A percentile compares a stretch with the other conserved stretches of the same genome.
These are phyloP conservation scores for Catocala nupta DNA, from an alignment of 2,888 invertebrate genomes.

Conservation along the genomic window DNA sequence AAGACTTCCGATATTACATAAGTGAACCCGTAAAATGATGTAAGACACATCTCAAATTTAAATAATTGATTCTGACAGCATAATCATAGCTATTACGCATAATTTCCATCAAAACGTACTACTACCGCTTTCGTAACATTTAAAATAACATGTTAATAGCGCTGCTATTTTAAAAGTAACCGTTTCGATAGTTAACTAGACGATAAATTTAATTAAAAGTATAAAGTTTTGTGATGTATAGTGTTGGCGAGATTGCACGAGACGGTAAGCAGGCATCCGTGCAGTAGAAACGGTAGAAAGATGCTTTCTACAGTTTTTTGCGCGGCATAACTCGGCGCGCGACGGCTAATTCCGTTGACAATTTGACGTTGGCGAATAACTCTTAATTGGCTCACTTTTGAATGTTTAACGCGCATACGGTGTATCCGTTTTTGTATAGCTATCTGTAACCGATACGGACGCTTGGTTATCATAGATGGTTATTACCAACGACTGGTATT, in stretches of 20 bases:
- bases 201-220: conserved; percentile 46
- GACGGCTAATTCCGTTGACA: conserved; percentile 50
- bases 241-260: conserved; percentile 42
- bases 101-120: conserved; percentile 1
- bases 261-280: conserved; percentile 72
- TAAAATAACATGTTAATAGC: background rate
- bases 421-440: conserved; percentile 1
- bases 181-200: conserved; percentile 25
- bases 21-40: background rate
- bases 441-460: conserved; percentile 13
- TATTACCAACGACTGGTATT: background rate
- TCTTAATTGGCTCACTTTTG: conserved; percentile 45
- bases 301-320: conserved; percentile 66
- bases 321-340: conserved; percentile 62
- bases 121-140: conserved; percentile 1
- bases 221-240: conserved; percentile 51
- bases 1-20: conserved; percentile 3
- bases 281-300: conserved; percentile 81
- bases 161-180: conserved; percentile 5
- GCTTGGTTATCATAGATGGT: background rate
- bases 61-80: conserved; percentile 11
- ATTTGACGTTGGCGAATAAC: conserved; percentile 47
- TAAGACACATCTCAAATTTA: conserved; percentile 8
- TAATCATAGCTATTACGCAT: conserved; percentile 1
- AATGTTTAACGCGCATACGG: conserved; percentile 12